Evolutionary conservation across 2,113 vertebrate genomes (phyloP).

Genomic region (Sphaerodactylus townsendi): DNA sequence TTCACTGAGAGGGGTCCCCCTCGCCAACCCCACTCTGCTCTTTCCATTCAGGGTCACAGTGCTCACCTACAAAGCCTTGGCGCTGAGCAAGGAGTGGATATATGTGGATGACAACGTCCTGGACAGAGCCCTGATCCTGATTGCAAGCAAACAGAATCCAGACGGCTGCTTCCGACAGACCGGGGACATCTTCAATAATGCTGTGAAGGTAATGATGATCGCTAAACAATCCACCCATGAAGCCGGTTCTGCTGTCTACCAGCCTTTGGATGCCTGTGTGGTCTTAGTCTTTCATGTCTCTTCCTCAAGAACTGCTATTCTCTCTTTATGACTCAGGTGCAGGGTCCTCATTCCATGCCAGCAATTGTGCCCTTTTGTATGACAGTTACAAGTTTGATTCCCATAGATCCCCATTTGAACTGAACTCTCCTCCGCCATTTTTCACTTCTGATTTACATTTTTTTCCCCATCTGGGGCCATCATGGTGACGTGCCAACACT

Average conservation of each 20-base stretch:
- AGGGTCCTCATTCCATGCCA: not conserved
- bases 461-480: no score
- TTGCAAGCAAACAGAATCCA: constrained; percentile 58
- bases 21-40: not conserved
- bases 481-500: not conserved
- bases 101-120: constrained; percentile 64
- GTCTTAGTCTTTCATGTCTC: not conserved
- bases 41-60: constrained; percentile 66
- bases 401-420: no score
- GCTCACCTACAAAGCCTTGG: constrained; percentile 66
- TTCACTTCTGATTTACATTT: no score
- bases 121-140: constrained; percentile 62
- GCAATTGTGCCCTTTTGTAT: not conserved
- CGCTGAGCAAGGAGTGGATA: constrained; percentile 48
- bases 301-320: not conserved
- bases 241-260: not conserved
- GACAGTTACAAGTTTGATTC: not conserved
- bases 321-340: not conserved
- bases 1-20: not conserved
- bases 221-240: not conserved
- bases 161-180: constrained; percentile 80
- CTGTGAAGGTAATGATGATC: constrained; percentile 77
- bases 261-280: not conserved
- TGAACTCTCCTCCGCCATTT: no score
- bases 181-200: constrained; percentile 78